Evolutionary conservation across 2,888 invertebrate species (phyloP), one percentile per base, ranked within the genome.

Genomic region (Dryobotodes eremita): DNA sequence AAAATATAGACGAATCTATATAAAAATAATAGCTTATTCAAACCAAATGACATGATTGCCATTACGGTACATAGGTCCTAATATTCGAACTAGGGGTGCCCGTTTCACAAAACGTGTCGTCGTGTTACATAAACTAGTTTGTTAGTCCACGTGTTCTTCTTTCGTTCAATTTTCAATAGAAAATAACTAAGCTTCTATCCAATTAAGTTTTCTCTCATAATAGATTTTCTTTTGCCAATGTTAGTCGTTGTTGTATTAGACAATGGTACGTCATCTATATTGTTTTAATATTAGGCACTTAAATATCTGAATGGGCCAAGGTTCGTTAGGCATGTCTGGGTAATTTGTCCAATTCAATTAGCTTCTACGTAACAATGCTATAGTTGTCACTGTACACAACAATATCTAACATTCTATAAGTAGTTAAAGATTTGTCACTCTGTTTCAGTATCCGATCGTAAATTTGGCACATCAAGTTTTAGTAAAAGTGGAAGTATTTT

Each of bases 61-160:
- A n/a, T 64, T n/a, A n/a, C 20, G 62, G 64, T 50, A 57, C 20
- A 50, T 65, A 26, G 3, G 6, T 23, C 23, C 5, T 31, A 50
- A 50, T 61, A 42, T 61, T 77, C 10, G 17, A 59, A 75, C 4
- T 53, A 36, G 15, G 8, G 23, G 26, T 15, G 7, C 15, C 26
- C 3, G 57, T 70, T 78, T 78, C 59, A 59, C 10, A 2, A 59
- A 83, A 78, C 59, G 53, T 72, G 62, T 36, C 20, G 55, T 59
- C 23, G 8, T 23, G 23, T 76, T 48, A 48, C 23, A 46, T 69
- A 42, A 64, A 70, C 59, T 26, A 65, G 20, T 65, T 70, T 78
- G 31, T 2, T 23, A 70, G 15, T 48, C 20, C 65, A 83, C 77
- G 66, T 77, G 36, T 55, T 65, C 26, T 46, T 53, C 64, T 53